Conservation (phyloP, 2,797 vertebrate species). For the Gallinago solitaria region DNA sequence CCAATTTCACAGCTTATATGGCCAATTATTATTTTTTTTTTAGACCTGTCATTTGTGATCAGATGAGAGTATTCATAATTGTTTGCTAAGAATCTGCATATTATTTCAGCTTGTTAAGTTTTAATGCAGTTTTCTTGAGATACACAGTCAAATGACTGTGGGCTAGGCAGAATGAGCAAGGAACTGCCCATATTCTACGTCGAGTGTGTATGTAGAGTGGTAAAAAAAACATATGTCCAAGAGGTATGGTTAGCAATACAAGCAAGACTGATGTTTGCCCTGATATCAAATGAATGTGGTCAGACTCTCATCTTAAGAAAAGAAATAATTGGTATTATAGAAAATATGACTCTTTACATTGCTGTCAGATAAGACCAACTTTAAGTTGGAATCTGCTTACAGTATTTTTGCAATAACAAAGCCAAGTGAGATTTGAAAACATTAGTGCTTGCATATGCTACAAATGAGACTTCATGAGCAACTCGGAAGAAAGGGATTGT, state of each 20-base stretch:
- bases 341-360: background rate
- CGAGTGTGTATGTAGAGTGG: background rate
- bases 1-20: slow-evolving; percentile 24
- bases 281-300: background rate
- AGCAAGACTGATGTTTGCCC: background rate
- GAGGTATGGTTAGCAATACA: background rate
- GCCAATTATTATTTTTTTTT: background rate
- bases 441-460: background rate
- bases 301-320: background rate
- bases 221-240: background rate
- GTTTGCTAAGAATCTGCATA: background rate
- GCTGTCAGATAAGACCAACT: background rate
- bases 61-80: background rate
- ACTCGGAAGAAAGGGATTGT: background rate
- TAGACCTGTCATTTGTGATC: background rate
- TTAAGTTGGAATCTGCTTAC: background rate
- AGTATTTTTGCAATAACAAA: background rate
- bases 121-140: background rate
- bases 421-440: background rate
- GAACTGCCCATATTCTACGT: background rate
- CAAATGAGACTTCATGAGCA: slow-evolving; percentile 21
- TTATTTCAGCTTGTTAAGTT: slow-evolving; percentile 8
- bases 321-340: background rate
- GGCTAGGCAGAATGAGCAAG: background rate
- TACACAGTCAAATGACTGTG: background rate